Evolutionary conservation across 1,140 invertebrate genomes (phyloP).

Genomic region (Dufourea novaeangliae): DNA sequence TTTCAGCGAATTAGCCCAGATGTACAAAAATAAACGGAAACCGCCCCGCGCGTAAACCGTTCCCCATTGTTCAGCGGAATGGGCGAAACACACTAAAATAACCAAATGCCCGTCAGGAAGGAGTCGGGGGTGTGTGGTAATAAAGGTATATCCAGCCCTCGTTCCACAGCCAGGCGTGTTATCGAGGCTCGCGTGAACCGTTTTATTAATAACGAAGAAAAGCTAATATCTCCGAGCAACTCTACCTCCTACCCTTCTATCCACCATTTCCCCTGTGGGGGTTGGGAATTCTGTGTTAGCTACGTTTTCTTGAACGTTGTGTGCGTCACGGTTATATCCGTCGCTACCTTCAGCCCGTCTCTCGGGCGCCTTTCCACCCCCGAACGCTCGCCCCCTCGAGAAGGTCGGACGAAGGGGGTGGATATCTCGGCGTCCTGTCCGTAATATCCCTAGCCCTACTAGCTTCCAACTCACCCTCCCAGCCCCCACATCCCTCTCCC

Average conservation of each 20-base stretch:
- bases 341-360: slow-evolving; percentile 71
- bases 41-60: no score
- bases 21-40: no score
- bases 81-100: background rate
- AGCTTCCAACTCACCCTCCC: slow-evolving; percentile 67
- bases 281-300: slow-evolving; percentile 53
- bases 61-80: no score
- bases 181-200: slow-evolving; percentile 58
- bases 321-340: slow-evolving; percentile 73
- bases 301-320: slow-evolving; percentile 67
- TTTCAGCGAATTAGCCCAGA: no score
- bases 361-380: slow-evolving; percentile 65
- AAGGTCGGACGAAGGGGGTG: slow-evolving; percentile 65
- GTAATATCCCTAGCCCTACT: slow-evolving; percentile 69
- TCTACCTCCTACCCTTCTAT: background rate
- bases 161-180: slow-evolving; percentile 50
- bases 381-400: slow-evolving; percentile 63
- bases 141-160: slow-evolving; percentile 54
- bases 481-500: background rate
- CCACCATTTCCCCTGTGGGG: background rate
- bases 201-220: slow-evolving; percentile 63
- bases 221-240: slow-evolving; percentile 42
- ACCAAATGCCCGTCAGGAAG: slow-evolving; percentile 33
- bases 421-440: slow-evolving; percentile 73
- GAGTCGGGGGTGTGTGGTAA: slow-evolving; percentile 50